Evolutionary conservation across 2,113 vertebrate species (phyloP), one percentile per base, ranked within the genome.

Genomic region (Chlorocebus sabaeus): DNA sequence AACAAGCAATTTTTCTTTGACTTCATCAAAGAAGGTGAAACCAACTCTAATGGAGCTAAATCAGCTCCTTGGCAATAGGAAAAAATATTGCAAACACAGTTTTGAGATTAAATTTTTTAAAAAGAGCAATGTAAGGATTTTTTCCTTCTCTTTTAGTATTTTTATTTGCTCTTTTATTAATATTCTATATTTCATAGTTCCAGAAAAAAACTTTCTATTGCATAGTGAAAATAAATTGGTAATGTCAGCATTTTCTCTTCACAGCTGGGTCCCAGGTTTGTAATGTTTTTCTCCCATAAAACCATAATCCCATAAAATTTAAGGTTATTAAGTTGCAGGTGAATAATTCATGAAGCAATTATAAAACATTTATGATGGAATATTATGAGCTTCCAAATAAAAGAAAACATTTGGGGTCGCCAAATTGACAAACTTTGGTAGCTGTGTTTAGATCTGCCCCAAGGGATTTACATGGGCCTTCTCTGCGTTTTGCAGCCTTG

Each of bases 261-360:
- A 93, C 97, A 96, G 96, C 95, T 95, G 78, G 93, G 82, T 93
- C 97, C 96, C 96, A 91, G 61, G 95, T 89, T 93, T 88, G 75
- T 93, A 86, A 89, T 92, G 94, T 94, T 96, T 97, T 96, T 82
- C 90, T 97, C 75, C 88, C 64, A 92, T 93, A 96, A 98, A 98
- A 95, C 84, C 83, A 94, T 87, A 97, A 97, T 96, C 93, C 92
- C 93, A 96, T 96, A 97, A 97, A 98, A 96, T 96, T 95, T 98
- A 97, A 97, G 96, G 96, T 98, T 98, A 98, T 98, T 97, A 98
- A 98, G 95, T 97, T 96, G 89, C 89, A 96, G 80, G 96, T 97
- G 97, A 98, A 98, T 98, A 97, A 98, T 98, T 98, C 96, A 98
- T 97, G 95, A 97, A 92, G 80, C 88, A 97, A 98, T 98, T 97